These are phyloP conservation scores for Enteromius unitaeniatus DNA, from an alignment of 2,797 vertebrate genomes.

Conservation along the genomic window DNA sequence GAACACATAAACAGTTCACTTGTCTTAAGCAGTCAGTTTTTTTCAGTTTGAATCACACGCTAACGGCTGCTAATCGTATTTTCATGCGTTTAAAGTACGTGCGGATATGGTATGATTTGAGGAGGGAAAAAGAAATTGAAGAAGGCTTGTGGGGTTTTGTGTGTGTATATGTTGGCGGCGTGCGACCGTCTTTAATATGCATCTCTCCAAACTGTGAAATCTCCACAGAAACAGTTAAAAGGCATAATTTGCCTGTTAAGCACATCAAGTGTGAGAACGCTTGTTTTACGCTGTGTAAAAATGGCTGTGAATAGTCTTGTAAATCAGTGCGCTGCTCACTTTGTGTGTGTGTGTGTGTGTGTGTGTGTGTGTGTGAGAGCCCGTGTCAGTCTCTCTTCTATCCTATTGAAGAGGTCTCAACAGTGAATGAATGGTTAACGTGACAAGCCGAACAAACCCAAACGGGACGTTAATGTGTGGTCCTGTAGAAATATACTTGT, in stretches of 20 bases:
- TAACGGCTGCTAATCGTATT: background rate
- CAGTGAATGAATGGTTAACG: conserved; percentile 53
- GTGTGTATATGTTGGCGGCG: conserved; percentile 11
- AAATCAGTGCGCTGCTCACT: conserved; percentile 55
- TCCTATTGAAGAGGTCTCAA: conserved; percentile 36
- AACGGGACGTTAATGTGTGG: conserved; percentile 59
- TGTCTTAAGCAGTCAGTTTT: background rate
- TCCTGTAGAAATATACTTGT: conserved; percentile 52
- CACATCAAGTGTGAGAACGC: conserved; percentile 47
- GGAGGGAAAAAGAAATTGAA: background rate
- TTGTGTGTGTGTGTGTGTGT: conserved; percentile 44
- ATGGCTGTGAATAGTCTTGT: conserved; percentile 56
- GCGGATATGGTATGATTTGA: conserved; percentile 7
- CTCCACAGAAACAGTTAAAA: conserved; percentile 45
- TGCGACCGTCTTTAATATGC: conserved; percentile 28
- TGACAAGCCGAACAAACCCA: conserved; percentile 52
- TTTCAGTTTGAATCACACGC: background rate
- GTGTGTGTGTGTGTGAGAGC: conserved; percentile 34
- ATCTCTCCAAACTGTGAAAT: conserved; percentile 65
- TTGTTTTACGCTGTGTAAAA: conserved; percentile 57
- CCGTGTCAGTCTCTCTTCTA: conserved; percentile 38
- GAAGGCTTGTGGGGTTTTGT: conserved; percentile 13
- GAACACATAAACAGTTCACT: background rate
- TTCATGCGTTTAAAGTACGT: conserved; percentile 4
- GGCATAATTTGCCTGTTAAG: conserved; percentile 58